A percentile compares a stretch with the other conserved stretches of the same genome.
These are phyloP conservation scores for Tortrix viridana DNA, from an alignment of 2,888 invertebrate genomes.

Conservation along the genomic window DNA sequence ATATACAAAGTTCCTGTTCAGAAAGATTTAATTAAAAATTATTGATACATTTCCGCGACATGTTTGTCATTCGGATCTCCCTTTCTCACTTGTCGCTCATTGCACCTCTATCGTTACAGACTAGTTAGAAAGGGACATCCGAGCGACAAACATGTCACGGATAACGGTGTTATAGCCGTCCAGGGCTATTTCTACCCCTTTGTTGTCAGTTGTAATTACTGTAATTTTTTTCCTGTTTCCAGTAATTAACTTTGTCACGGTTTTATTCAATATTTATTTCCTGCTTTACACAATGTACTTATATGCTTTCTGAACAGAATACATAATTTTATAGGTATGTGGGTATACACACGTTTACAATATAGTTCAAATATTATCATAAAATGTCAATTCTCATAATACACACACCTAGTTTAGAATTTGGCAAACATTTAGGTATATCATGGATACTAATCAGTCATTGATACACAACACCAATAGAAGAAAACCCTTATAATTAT, in stretches of 20 bases:
- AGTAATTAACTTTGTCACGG: too few relatives aligned
- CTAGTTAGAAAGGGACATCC: too few relatives aligned
- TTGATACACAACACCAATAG: slow-evolving; percentile 22
- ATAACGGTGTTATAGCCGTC: too few relatives aligned
- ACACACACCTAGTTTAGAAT: slow-evolving; percentile 17
- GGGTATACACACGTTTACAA: background rate
- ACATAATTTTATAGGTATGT: background rate
- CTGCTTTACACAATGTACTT: too few relatives aligned
- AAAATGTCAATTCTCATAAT: slow-evolving; percentile 10
- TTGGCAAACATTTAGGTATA: slow-evolving; percentile 6
- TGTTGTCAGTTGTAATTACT: too few relatives aligned
- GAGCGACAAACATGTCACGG: too few relatives aligned
- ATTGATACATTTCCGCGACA: background rate
- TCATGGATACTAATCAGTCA: slow-evolving; percentile 28
- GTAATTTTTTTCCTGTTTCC: too few relatives aligned
- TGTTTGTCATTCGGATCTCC: too few relatives aligned
- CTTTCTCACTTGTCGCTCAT: too few relatives aligned
- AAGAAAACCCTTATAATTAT: slow-evolving; percentile 6
- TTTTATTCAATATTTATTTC: too few relatives aligned
- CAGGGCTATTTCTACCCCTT: too few relatives aligned
- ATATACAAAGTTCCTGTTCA: background rate
- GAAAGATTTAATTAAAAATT: background rate
- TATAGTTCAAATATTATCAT: slow-evolving; percentile 10
- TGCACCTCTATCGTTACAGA: too few relatives aligned
- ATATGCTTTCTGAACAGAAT: background rate